Evolutionary conservation across 2,113 vertebrate species (phyloP).

Genomic region (Chaetura pelagica): DNA sequence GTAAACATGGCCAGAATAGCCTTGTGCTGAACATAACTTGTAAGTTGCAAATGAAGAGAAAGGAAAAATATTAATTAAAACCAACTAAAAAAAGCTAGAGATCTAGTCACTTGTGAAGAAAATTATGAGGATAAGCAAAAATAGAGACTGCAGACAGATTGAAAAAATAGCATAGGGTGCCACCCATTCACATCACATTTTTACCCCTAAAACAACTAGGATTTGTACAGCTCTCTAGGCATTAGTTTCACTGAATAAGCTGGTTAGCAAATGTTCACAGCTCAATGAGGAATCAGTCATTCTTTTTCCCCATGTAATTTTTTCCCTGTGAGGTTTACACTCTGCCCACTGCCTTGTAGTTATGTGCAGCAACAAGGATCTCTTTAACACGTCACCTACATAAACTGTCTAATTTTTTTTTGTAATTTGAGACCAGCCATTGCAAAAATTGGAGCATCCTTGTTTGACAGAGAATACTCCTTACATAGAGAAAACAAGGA

Average conservation of each 20-base stretch:
- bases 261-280: background rate
- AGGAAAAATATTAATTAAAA: background rate
- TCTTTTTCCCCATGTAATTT: rapidly evolving
- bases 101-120: background rate
- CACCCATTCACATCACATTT: background rate
- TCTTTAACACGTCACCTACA: slow-evolving; percentile 31
- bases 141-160: rapidly evolving
- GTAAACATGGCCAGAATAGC: background rate
- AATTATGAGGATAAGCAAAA: background rate
- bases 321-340: background rate
- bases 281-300: background rate
- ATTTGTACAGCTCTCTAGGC: background rate
- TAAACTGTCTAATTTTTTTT: background rate
- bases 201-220: background rate
- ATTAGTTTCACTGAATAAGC: background rate
- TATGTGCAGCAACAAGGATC: background rate
- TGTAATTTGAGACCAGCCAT: slow-evolving; percentile 5
- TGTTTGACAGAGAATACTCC: background rate
- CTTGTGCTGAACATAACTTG: background rate
- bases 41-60: background rate
- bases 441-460: background rate
- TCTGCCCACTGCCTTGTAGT: background rate
- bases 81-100: background rate
- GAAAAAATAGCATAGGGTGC: background rate
- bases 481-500: slow-evolving; percentile 10